Conservation (phyloP, 92 coral and sea anemone genomes). For the Palythoa heliodiscus region DNA sequence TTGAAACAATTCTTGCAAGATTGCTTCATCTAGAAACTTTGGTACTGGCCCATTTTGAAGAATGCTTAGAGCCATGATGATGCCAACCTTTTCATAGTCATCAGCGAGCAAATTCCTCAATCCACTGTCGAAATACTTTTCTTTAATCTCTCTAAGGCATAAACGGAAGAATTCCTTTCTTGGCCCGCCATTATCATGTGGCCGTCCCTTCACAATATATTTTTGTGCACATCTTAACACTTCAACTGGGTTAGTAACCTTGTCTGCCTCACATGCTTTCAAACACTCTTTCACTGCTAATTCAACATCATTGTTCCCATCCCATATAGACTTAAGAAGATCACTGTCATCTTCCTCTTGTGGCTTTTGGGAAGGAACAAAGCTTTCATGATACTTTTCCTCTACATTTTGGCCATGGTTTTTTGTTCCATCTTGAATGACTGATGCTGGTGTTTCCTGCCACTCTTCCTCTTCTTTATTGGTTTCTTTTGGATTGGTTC, state of each 20-base stretch:
- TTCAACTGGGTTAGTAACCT: constrained; percentile 55
- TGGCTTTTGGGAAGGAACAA: too few relatives aligned
- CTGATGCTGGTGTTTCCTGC: constrained; percentile 25
- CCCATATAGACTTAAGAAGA: too few relatives aligned
- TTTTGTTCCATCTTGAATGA: constrained; percentile 21
- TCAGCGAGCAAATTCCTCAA: too few relatives aligned
- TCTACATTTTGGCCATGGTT: constrained; percentile 21
- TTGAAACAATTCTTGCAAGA: too few relatives aligned
- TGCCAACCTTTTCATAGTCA: too few relatives aligned
- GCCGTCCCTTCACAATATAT: constrained; percentile 54
- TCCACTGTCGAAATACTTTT: constrained; percentile 48
- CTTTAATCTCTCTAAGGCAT: constrained; percentile 48
- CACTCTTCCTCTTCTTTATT: neutral
- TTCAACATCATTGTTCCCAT: too few relatives aligned
- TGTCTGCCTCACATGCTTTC: constrained; percentile 37
- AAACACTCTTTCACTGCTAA: too few relatives aligned
- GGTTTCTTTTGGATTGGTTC: constrained; percentile 13
- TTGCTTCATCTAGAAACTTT: too few relatives aligned
- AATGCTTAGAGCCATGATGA: too few relatives aligned
- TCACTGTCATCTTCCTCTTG: too few relatives aligned
- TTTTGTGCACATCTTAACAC: constrained; percentile 53
- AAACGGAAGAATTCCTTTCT: constrained; percentile 60
- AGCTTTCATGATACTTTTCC: too few relatives aligned
- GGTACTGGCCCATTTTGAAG: too few relatives aligned
- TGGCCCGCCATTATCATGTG: constrained; percentile 65